Evolutionary conservation across 1,140 invertebrate genomes (phyloP), one percentile per base, ranked within the genome.

Genomic region (Sipha flava): DNA sequence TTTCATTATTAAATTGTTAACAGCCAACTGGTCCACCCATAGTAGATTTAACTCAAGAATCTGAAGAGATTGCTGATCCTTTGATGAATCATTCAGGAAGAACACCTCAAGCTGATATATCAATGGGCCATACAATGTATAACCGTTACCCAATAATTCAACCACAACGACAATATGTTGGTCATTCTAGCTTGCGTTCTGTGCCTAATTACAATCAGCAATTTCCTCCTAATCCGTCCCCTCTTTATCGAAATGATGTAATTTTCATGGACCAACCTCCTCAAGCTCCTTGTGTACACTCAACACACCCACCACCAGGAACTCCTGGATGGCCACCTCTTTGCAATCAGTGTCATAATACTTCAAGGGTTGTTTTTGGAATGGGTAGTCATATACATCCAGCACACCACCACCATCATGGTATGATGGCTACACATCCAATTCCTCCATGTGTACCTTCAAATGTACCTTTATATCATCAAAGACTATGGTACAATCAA

Each of bases 401-500:
- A 40, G 45, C 72, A 26, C 34, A 70, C 26, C 34, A 79, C 18
- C 37, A 79, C 73, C 54, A 73, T 52, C 47, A 80, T 81, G 10
- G 49, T 81, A 80, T 81, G 21, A 80, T 80, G 52, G 43, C 79
- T 70, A 37, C 62, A 52, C 79, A 80, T 68, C 49, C 49, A 37
- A 64, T 81, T 37, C 57, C 80, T 73, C 82, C 82, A 40, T 75
- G 91, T 81, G 90, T 92, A 59, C 90, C 92, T 87, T 70, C 66
- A 45, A 89, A 91, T 34, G 86, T 92, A 10, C 73, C 73, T 57
- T 77, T 77, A 57, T 77, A 77, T 59, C 91, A 93, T 84, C 91
- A 92, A 83, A 87, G 91, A 81, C 84, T 93, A 26, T 93, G 91
- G 91, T 87, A 91, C 77, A 87, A 89, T 6, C 92, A 93, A 82